Evolutionary conservation across 2,797 vertebrate species (phyloP).

Genomic region (Simalia tracyae): DNA sequence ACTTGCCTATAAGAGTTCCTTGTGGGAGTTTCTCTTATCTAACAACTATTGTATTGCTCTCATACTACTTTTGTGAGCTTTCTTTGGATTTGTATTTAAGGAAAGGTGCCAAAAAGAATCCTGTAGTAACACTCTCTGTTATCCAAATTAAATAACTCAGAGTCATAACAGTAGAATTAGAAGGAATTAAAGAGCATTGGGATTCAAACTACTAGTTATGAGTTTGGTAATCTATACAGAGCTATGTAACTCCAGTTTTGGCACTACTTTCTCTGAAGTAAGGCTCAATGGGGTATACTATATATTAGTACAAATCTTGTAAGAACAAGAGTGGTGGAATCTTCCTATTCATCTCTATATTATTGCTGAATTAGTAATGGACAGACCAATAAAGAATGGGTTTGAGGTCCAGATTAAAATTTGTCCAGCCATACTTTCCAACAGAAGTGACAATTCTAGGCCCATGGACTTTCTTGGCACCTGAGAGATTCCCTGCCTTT

Average conservation of each 20-base stretch:
- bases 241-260: background rate
- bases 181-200: background rate
- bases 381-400: background rate
- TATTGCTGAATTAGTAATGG: background rate
- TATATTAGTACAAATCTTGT: background rate
- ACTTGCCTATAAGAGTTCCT: background rate
- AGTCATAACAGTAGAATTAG: background rate
- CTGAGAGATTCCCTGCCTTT: background rate
- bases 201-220: background rate
- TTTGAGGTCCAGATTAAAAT: background rate
- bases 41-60: background rate
- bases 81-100: constrained; percentile 35
- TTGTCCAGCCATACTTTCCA: background rate
- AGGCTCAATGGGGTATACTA: background rate
- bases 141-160: background rate
- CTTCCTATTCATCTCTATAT: too few relatives aligned
- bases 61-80: constrained; percentile 33
- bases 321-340: background rate
- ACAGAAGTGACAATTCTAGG: background rate
- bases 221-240: background rate
- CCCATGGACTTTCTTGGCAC: background rate
- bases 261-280: background rate
- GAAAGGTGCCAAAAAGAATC: constrained; percentile 41
- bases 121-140: background rate
- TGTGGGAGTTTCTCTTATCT: background rate